phyloP scores from a whole-genome alignment of 2,113 vertebrate genomes.

The Microcebus ravelobensis region DNA sequence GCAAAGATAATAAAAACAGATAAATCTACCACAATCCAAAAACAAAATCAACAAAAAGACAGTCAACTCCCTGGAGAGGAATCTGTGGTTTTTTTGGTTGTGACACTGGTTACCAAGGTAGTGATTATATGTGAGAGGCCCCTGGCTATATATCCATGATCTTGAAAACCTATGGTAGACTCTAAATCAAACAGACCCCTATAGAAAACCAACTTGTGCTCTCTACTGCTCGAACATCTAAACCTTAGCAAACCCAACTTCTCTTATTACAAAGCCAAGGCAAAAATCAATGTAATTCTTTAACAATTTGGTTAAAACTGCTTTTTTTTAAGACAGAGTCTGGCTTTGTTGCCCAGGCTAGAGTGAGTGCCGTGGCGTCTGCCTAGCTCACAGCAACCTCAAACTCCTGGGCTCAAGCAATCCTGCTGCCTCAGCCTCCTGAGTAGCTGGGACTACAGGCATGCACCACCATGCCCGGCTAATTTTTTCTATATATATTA shows the following conservation, averaged over 20 bases:
- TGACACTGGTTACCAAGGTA: neutral
- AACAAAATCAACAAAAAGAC: conserved; percentile 45
- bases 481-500: too few species aligned
- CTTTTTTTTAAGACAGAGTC: neutral
- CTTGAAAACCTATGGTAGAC: neutral
- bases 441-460: too few species aligned
- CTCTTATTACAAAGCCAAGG: neutral
- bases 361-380: too few species aligned
- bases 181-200: conserved; percentile 7
- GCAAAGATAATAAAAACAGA: conserved; percentile 24
- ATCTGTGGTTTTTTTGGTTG: conserved; percentile 15
- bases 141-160: neutral
- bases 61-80: neutral
- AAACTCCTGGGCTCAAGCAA: too few species aligned
- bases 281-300: neutral
- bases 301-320: neutral
- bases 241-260: neutral
- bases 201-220: neutral
- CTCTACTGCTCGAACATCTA: neutral
- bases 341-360: too few species aligned
- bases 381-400: too few species aligned
- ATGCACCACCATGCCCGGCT: too few species aligned
- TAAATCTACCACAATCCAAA: neutral
- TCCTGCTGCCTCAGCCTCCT: too few species aligned
- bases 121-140: conserved; percentile 26